phyloP scores from a whole-genome alignment of 2,888 invertebrate genomes.

The Antheraea yamamai region DNA sequence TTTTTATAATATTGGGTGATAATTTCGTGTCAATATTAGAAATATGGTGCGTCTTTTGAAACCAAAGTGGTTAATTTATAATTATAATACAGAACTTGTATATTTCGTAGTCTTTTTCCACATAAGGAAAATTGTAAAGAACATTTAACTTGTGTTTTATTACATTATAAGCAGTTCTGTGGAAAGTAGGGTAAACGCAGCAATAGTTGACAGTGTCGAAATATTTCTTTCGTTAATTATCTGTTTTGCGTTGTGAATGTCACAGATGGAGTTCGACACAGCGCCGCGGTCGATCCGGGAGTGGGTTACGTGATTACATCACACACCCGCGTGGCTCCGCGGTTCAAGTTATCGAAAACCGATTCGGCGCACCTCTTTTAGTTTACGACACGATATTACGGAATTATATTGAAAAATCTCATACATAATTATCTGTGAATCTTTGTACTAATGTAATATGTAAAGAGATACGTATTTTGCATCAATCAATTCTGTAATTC shows the following conservation, averaged over 20 bases:
- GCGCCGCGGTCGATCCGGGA: constrained; percentile 26
- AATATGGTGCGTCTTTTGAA: too few relatives aligned
- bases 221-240: constrained; percentile 22
- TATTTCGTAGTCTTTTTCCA: neutral
- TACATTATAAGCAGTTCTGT: neutral
- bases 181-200: constrained; percentile 26
- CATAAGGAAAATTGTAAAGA: neutral
- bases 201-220: constrained; percentile 28
- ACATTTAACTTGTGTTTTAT: neutral
- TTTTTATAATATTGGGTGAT: too few relatives aligned
- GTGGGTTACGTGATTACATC: constrained; percentile 32
- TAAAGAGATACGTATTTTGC: neutral
- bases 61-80: too few relatives aligned
- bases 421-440: neutral
- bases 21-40: too few relatives aligned
- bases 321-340: constrained; percentile 28
- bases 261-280: constrained; percentile 34
- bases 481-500: neutral
- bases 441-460: neutral
- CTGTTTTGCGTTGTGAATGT: constrained; percentile 26
- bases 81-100: too few relatives aligned
- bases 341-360: constrained; percentile 32
- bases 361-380: constrained; percentile 16
- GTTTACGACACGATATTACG: constrained; percentile 24
- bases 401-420: constrained; percentile 2